Conservation (phyloP, 2,113 vertebrate species). For the Pholis gunnellus region DNA sequence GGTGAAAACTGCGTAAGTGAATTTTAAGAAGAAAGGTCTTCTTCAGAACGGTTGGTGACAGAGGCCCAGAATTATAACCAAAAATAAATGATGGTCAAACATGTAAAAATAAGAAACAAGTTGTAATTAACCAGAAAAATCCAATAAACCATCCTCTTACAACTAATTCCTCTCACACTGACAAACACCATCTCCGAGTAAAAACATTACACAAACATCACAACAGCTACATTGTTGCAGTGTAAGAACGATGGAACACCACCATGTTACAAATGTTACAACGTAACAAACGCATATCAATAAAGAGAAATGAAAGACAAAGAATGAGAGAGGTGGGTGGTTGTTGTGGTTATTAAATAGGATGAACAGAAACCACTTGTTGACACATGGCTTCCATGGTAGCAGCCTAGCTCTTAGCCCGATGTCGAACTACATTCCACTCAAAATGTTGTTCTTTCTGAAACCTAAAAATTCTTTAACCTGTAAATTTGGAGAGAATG, state of each 20-base stretch:
- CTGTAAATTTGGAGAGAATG: not conserved
- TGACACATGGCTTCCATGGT: no score
- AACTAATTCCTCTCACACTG: not conserved
- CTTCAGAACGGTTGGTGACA: no score
- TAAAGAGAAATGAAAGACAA: conserved; percentile 35
- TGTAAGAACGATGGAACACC: not conserved
- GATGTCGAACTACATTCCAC: not conserved
- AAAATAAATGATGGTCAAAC: no score
- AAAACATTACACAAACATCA: not conserved
- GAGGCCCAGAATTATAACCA: no score
- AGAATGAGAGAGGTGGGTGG: not conserved
- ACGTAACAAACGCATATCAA: not conserved
- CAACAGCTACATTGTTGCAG: not conserved
- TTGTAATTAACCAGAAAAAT: no score
- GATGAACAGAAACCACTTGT: not conserved
- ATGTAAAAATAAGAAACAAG: no score
- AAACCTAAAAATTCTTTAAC: not conserved
- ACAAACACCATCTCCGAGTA: not conserved
- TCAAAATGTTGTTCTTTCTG: not conserved
- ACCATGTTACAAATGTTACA: not conserved
- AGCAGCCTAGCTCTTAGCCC: not conserved
- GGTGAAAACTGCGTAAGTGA: no score
- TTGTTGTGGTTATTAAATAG: not conserved
- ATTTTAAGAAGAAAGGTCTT: no score
- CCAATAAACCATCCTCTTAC: not conserved